Conservation (phyloP, 2,888 invertebrate species). For the Sabellastarte sp. region DNA sequence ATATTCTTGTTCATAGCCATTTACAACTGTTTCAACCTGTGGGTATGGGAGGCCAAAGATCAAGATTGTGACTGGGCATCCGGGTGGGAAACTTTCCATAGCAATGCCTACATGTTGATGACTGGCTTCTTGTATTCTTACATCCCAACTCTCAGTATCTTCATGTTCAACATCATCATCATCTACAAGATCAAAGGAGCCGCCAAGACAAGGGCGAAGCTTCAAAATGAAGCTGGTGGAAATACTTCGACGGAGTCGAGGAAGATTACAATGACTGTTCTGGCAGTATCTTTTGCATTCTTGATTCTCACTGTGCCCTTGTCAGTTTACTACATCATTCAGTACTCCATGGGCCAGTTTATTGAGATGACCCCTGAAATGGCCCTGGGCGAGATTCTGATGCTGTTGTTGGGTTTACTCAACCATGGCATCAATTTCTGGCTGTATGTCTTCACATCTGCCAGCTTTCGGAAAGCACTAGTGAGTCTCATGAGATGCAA, state of each 20-base stretch:
- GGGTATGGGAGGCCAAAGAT: neutral
- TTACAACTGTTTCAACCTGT: neutral
- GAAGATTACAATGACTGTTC: neutral
- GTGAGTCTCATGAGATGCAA: no score
- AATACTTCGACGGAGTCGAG: neutral
- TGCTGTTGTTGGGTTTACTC: neutral
- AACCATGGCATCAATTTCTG: neutral
- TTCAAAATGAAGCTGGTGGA: neutral
- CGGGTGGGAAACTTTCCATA: neutral
- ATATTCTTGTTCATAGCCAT: neutral
- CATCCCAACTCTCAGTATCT: neutral
- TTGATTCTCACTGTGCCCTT: slow-evolving; percentile 1
- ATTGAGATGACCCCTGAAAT: neutral
- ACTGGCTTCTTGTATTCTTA: neutral
- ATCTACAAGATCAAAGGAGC: neutral
- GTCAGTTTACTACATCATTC: neutral
- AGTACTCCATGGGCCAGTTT: neutral
- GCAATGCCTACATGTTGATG: neutral
- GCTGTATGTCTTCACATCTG: neutral
- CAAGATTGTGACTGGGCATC: neutral
- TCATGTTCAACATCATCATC: neutral
- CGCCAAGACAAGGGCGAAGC: neutral
- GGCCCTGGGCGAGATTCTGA: neutral
- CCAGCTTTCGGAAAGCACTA: neutral
- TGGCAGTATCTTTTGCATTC: neutral